phyloP scores from a whole-genome alignment of 2,888 invertebrate genomes.

The Pharmacophagus antenor region DNA sequence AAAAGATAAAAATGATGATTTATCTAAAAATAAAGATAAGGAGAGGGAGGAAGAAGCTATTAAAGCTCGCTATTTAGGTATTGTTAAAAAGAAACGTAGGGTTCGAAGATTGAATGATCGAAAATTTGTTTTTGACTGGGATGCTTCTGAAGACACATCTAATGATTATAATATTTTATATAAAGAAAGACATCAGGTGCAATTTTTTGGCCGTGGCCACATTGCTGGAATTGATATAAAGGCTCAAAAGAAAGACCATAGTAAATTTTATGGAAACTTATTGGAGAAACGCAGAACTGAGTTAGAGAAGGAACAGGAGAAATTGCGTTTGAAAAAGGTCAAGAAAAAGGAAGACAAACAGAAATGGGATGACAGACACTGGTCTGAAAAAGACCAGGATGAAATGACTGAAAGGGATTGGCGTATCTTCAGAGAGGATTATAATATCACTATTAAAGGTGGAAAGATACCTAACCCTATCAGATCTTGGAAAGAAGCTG shows the following conservation, averaged over 20 bases:
- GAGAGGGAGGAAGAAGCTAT: constrained; percentile 97
- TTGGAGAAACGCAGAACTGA: constrained; percentile 97
- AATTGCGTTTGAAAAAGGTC: constrained; percentile 93
- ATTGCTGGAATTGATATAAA: constrained; percentile 99
- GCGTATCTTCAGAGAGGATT: constrained; percentile 99
- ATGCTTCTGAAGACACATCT: constrained; percentile 98
- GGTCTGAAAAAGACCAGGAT: constrained; percentile 95
- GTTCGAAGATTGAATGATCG: constrained; percentile 97
- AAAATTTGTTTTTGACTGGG: constrained; percentile 99
- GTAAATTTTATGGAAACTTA: constrained; percentile 97
- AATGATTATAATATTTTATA: constrained; percentile 98
- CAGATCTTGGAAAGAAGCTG: constrained; percentile 96
- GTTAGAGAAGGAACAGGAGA: constrained; percentile 98
- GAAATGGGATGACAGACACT: constrained; percentile 99
- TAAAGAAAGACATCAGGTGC: constrained; percentile 97
- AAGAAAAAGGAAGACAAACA: constrained; percentile 98
- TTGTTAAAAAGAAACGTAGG: constrained; percentile 94
- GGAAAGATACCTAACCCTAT: constrained; percentile 98
- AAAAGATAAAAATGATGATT: constrained; percentile 77
- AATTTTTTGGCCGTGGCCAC: constrained; percentile 98
- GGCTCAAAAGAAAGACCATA: constrained; percentile 95
- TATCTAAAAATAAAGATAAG: constrained; percentile 86
- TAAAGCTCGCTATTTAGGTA: constrained; percentile 95
- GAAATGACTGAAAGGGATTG: constrained; percentile 99
- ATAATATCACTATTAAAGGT: constrained; percentile 98